Evolutionary conservation across 2,797 vertebrate species (phyloP).

Genomic region (Choloepus didactylus): DNA sequence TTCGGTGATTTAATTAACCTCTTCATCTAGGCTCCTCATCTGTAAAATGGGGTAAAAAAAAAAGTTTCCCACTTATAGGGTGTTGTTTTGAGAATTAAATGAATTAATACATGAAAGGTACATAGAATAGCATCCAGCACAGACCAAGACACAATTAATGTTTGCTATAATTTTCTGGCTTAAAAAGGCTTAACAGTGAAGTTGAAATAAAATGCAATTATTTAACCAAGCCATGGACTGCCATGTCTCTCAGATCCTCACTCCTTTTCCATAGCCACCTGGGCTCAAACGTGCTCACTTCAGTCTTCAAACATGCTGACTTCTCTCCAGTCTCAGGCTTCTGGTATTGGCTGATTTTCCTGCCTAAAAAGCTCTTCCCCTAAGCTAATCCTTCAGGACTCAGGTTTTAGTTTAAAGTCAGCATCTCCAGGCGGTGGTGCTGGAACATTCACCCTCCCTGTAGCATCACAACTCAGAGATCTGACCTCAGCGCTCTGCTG

Average conservation of each 20-base stretch:
- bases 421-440: neutral
- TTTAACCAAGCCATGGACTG: too few relatives aligned
- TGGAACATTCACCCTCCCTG: accelerated
- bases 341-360: neutral
- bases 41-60: neutral
- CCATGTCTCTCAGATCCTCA: neutral
- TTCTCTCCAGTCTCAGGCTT: neutral
- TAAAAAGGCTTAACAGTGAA: neutral
- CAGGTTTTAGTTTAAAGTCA: neutral
- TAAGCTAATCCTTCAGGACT: neutral
- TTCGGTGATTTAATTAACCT: neutral
- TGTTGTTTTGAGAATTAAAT: neutral
- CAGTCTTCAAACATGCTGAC: neutral
- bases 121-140: neutral
- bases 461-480: accelerated
- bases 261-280: neutral
- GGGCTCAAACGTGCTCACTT: neutral
- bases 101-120: neutral
- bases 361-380: neutral
- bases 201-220: neutral
- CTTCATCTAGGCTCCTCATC: neutral
- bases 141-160: neutral
- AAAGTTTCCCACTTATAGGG: neutral
- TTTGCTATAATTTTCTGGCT: neutral
- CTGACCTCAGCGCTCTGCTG: neutral